These are phyloP conservation scores for Parasteatoda tepidariorum DNA, from an alignment of 1,140 invertebrate genomes.

Conservation along the genomic window DNA sequence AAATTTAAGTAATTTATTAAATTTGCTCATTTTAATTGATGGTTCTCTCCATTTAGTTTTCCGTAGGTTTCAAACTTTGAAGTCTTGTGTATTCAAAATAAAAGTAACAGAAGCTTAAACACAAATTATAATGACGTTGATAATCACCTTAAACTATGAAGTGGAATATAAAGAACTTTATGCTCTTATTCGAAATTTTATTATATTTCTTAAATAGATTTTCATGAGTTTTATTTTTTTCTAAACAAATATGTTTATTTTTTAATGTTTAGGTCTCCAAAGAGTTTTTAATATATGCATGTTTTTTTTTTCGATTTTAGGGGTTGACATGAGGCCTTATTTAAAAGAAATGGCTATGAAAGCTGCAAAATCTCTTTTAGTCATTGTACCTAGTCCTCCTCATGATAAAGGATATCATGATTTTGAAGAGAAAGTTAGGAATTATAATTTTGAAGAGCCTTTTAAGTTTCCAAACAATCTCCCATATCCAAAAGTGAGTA, in stretches of 20 bases:
- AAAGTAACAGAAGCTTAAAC: too few species aligned
- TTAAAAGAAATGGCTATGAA: conserved; percentile 62
- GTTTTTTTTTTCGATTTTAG: conserved; percentile 1
- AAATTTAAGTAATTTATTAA: too few species aligned
- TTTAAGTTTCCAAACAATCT: conserved; percentile 46
- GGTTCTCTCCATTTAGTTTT: too few species aligned
- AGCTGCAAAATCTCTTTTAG: conserved; percentile 81
- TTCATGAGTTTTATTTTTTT: too few species aligned
- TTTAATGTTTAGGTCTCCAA: neutral
- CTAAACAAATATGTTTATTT: neutral
- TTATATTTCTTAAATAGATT: too few species aligned
- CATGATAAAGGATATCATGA: conserved; percentile 76
- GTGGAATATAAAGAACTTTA: too few species aligned
- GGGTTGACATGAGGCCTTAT: conserved; percentile 30
- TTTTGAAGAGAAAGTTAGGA: conserved; percentile 81
- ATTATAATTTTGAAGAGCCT: conserved; percentile 81
- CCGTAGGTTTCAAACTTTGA: too few species aligned
- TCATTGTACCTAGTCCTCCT: conserved; percentile 86
- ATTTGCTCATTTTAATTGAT: too few species aligned
- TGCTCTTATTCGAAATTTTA: too few species aligned
- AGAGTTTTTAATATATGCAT: neutral
- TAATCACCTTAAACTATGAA: too few species aligned
- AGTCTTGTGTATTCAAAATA: too few species aligned
- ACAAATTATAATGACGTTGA: too few species aligned
- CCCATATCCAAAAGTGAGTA: conserved; percentile 39